Percentiles rank a stretch among this genome's conserved stretches.
Conservation (phyloP, 2,113 vertebrate species). For the Abramis brama region DNA sequence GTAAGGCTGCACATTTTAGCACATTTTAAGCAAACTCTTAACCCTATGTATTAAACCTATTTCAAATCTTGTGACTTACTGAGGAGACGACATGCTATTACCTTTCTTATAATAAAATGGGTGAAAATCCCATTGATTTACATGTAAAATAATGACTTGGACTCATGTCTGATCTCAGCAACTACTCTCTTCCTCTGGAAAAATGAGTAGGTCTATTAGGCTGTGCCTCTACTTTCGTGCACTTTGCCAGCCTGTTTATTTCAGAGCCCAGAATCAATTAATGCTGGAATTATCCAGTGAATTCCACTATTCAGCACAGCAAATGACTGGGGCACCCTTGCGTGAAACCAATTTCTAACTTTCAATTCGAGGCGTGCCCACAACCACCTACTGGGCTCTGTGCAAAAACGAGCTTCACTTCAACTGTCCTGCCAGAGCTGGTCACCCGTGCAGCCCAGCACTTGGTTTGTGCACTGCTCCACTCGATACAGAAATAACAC, state of each 20-base stretch:
- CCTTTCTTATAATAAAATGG: background rate
- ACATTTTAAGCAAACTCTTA: background rate
- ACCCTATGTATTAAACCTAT: background rate
- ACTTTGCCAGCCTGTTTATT: constrained; percentile 74
- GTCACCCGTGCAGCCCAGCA: constrained; percentile 35
- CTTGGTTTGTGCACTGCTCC: background rate
- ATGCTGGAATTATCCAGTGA: constrained; percentile 76
- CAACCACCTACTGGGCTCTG: constrained; percentile 65
- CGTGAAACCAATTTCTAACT: constrained; percentile 77
- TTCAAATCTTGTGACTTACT: background rate
- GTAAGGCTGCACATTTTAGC: background rate
- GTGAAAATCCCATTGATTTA: background rate
- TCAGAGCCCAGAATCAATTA: constrained; percentile 78
- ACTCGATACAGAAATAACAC: constrained; percentile 7
- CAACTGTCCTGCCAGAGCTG: constrained; percentile 35
- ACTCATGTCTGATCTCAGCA: constrained; percentile 32
- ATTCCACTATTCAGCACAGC: constrained; percentile 71
- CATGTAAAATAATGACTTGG: constrained; percentile 20
- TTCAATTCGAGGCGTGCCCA: constrained; percentile 64
- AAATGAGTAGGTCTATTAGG: constrained; percentile 1
- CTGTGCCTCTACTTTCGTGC: constrained; percentile 50
- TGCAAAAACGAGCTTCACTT: constrained; percentile 55
- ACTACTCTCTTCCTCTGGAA: constrained; percentile 22
- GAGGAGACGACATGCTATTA: background rate
- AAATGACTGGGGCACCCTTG: constrained; percentile 74